Evolutionary conservation across 2,113 vertebrate genomes (phyloP), one percentile per base, ranked within the genome.

Genomic region (Mormyrus iriodes): DNA sequence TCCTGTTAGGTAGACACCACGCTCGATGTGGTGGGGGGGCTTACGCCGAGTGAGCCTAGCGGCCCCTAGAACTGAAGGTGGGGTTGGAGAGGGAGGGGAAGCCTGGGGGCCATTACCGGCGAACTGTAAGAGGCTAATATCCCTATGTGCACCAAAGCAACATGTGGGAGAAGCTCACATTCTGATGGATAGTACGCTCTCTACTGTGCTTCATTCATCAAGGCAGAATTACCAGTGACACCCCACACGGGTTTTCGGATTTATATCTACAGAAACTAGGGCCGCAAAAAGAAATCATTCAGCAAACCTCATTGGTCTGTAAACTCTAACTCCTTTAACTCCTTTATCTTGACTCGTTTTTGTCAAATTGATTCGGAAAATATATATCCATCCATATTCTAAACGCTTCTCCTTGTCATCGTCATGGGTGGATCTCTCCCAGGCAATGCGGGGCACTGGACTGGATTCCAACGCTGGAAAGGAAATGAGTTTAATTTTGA

Each of bases 1-100:
- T 31, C 49, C 85, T n/a, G 55, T 91, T 90, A 92, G 88, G 88
- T 83, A 91, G 76, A 49, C 53, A 10, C 82, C 85, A 46, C 42
- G 35, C 17, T 31, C 44, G 24, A 76, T 65, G 55, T 87, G 88
- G 46, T 65, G 76, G 79, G 31, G 89, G 55, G 12, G 51, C 46
- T 39, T 35, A 73, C 6, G 49, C 21, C 4, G 24, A 65, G 42
- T 39, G 31, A 83, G 46, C 17, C 55, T 51, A 31, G 15, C 15
- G 15, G 44, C 35, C 31, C 31, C 24, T 17, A 51, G 55, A 86
- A 49, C 58, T n/a, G 12, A 51, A 21, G 48, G 35, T 21, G 69
- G 84, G 73, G 27, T 35, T 24, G 24, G 15, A 24, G 58, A 17
- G 8, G n/a, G 84, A 61, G 46, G 8, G 55, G 42, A 48, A 58